A percentile compares a stretch with the other conserved stretches of the same genome.
Conservation (phyloP, 2,888 invertebrate species). For the Cacoxenus indagator region DNA sequence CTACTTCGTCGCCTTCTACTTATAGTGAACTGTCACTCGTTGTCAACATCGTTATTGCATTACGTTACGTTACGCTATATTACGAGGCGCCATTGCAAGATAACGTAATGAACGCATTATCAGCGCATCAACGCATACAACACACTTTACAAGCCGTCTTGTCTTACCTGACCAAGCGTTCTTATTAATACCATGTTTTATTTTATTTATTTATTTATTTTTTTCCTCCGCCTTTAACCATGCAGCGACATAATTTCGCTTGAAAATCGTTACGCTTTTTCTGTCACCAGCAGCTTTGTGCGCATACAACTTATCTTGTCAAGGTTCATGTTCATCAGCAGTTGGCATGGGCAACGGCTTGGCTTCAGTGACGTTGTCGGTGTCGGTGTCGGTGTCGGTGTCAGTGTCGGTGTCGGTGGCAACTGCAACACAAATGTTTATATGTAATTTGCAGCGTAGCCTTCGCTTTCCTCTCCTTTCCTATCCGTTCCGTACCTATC, state of each 20-base stretch:
- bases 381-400: too few species aligned
- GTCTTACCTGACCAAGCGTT: too few species aligned
- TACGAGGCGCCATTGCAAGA: constrained; percentile 22
- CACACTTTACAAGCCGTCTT: too few species aligned
- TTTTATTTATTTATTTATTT: too few species aligned
- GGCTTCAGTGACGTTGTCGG: too few species aligned
- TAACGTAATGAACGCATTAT: constrained; percentile 7
- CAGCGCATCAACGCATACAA: constrained; percentile 36
- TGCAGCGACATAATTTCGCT: constrained; percentile 25
- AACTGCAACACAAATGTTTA: background rate
- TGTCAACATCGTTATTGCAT: background rate
- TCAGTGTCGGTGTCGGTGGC: background rate
- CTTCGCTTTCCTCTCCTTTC: background rate
- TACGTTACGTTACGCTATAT: background rate
- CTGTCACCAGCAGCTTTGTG: background rate
- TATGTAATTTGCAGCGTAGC: constrained; percentile 16
- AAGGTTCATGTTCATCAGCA: constrained; percentile 37
- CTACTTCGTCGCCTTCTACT: background rate
- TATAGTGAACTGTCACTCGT: background rate
- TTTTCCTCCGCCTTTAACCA: too few species aligned
- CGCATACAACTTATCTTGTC: constrained; percentile 3
- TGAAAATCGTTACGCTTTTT: constrained; percentile 34
- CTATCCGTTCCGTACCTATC: background rate
- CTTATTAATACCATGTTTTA: too few species aligned
- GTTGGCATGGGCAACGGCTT: too few species aligned